Conservation (phyloP, 2,113 vertebrate genomes). For the Alouatta palliata region DNA sequence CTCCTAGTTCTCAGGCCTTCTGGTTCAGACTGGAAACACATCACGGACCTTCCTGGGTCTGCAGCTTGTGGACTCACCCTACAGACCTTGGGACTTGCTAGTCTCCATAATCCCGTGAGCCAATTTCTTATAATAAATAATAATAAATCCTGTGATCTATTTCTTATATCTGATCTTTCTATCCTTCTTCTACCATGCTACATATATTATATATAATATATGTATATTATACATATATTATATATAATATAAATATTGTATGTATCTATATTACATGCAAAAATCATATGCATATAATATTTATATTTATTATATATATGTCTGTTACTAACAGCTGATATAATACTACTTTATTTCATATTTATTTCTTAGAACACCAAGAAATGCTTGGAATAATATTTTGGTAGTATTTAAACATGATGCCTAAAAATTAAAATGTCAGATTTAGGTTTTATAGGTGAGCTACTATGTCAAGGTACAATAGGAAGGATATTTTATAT, state of each 20-base stretch:
- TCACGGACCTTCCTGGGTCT: background rate
- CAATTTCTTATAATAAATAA: background rate
- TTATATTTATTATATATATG: background rate
- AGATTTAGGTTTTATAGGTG: background rate
- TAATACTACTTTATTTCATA: conserved; percentile 11
- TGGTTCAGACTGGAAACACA: background rate
- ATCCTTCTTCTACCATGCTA: background rate
- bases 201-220: background rate
- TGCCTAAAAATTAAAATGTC: background rate
- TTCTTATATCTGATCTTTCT: background rate
- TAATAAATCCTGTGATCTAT: background rate
- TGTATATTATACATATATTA: background rate
- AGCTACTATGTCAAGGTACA: background rate
- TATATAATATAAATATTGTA: too few species aligned
- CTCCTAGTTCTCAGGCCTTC: background rate
- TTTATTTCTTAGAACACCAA: background rate
- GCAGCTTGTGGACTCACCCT: background rate
- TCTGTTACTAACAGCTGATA: background rate
- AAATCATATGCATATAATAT: too few species aligned
- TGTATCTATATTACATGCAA: background rate
- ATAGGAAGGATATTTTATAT: background rate
- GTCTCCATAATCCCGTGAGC: background rate
- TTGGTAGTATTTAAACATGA: background rate
- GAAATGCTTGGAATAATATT: background rate
- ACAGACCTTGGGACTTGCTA: background rate